Percentiles rank a stretch among this genome's conserved stretches.
Conservation (phyloP, 2,888 invertebrate genomes). For the Drosophila neotestacea region DNA sequence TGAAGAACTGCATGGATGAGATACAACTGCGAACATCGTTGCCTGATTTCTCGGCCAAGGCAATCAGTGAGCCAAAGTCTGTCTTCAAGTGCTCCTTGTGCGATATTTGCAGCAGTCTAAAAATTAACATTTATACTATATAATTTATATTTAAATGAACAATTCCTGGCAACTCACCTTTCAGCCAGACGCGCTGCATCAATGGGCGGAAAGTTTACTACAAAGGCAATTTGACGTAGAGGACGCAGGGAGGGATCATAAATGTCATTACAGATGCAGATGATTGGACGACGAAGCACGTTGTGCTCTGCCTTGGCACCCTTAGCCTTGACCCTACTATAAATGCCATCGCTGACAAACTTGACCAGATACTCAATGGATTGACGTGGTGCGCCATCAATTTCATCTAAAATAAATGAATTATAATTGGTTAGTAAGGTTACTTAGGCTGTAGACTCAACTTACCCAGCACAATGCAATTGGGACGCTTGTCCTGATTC, state of each 20-base stretch:
- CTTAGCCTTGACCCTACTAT: slow-evolving; percentile 82
- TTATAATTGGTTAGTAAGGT: neutral
- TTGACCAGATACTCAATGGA: slow-evolving; percentile 95
- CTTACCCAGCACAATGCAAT: slow-evolving; percentile 92
- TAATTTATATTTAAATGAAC: no score
- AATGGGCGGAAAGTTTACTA: slow-evolving; percentile 90
- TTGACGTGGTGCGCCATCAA: slow-evolving; percentile 96
- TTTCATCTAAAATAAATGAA: slow-evolving; percentile 90
- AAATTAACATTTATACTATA: neutral
- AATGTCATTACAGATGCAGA: slow-evolving; percentile 98
- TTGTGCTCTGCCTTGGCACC: slow-evolving; percentile 87
- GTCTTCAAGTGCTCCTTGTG: slow-evolving; percentile 89
- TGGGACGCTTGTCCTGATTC: slow-evolving; percentile 91
- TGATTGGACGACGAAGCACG: slow-evolving; percentile 93
- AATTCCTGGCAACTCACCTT: slow-evolving; percentile 75
- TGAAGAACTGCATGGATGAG: slow-evolving; percentile 93
- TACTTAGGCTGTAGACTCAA: neutral
- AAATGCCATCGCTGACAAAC: slow-evolving; percentile 89
- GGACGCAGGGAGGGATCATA: slow-evolving; percentile 94
- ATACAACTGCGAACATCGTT: slow-evolving; percentile 97
- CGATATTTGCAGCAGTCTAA: slow-evolving; percentile 89
- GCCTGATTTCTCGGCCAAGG: slow-evolving; percentile 92
- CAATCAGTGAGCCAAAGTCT: slow-evolving; percentile 89
- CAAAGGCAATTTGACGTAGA: slow-evolving; percentile 91
- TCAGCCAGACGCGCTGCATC: slow-evolving; percentile 87